phyloP scores from a whole-genome alignment of 2,797 vertebrate species.

The Ctenosaura bakeri region DNA sequence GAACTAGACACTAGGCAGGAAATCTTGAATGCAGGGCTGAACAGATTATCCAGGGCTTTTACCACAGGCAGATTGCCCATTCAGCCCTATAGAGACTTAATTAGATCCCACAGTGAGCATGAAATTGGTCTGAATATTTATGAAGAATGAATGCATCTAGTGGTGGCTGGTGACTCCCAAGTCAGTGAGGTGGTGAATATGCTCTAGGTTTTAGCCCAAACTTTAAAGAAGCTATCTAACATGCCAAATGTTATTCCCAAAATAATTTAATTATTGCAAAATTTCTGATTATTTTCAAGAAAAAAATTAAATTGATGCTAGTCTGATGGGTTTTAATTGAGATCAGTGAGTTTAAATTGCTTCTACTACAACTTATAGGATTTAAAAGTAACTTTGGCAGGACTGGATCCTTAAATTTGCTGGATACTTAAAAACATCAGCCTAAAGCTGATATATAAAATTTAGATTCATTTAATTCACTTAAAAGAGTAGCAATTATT shows the following conservation, averaged over 20 bases:
- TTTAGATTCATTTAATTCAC: not conserved
- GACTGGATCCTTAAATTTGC: not conserved
- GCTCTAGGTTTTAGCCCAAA: no score
- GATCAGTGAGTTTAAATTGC: not conserved
- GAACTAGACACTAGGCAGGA: not conserved
- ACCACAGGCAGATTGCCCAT: not conserved
- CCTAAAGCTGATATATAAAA: not conserved
- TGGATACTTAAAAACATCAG: not conserved
- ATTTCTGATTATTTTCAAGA: not conserved
- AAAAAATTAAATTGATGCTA: not conserved
- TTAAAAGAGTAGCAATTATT: not conserved
- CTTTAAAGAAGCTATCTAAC: no score
- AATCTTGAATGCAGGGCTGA: not conserved
- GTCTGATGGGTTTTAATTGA: not conserved
- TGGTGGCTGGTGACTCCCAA: no score
- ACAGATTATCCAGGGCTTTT: not conserved
- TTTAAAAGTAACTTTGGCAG: not conserved
- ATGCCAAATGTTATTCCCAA: no score
- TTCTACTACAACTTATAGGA: not conserved
- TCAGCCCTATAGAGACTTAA: not conserved
- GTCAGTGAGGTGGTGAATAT: no score
- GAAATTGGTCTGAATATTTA: not conserved
- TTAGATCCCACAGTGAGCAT: not conserved
- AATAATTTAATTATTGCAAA: not conserved
- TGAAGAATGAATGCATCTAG: no score